Base-by-base conservation (phyloP, 2,113 vertebrate species). In the Maccullochella peelii region DNA sequence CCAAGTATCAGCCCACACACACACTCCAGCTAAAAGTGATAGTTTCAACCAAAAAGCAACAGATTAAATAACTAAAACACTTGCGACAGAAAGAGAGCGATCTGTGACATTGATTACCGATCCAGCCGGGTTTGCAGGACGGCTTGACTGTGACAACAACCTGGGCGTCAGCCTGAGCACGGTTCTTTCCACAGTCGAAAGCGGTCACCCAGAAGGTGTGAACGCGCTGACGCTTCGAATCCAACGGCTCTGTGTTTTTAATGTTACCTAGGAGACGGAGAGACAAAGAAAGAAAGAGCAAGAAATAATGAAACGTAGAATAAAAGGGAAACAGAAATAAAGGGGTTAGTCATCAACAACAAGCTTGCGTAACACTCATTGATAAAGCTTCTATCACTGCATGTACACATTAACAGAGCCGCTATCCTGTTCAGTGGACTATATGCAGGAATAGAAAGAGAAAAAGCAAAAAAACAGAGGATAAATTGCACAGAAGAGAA, bases 151-250 rank as follows among this genome's bases (percentile, higher is more conserved):
- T 97, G 91, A 99, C 95, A 77, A 97, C 96, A 69, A 99, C 98
- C 91, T 99, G 96, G 0, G 98, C 97, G 4, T 99, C 98, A 54
- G 98, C 97, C 12, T 97, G 97, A 5, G 98, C 97, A 0, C 98
- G 95, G 92, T 99, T 99, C 95, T 99, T 99, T 33, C 98, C 98
- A 5, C 98, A 99, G 94, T 99, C 98, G 14, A 99, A 99, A 7
- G 98, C 98, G 0, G 98, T 99, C 91, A 99, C 98, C 2, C 97
- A 97, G 91, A 99, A 99, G 92, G 96, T 98, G 92, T 99, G 97
- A 83, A 98, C 91, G 3, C 91, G 96, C 93, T 99, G 97, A 0
- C 93, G 96, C 54, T 97, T 98, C 27, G 97, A 98, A 89, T 99
- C 97, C 89, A 99, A 91, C 9, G 97, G 98, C 94, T 99, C 98